A percentile compares a stretch with the other conserved stretches of the same genome.
Conservation (phyloP, 2,113 vertebrate genomes). For the Stegostoma tigrinum region DNA sequence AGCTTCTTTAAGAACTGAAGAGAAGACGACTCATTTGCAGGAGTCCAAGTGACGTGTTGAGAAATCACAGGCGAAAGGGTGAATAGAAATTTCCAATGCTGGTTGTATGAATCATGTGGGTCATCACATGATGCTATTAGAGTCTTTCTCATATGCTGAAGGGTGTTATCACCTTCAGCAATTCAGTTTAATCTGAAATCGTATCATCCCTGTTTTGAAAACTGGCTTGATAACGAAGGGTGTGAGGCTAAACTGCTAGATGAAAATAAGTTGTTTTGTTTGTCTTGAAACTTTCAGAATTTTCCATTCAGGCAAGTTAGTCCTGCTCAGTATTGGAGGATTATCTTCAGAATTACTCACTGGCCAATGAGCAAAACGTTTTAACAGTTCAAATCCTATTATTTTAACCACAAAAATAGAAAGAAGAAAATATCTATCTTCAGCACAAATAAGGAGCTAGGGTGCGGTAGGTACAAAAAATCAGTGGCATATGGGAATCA, state of each 20-base stretch:
- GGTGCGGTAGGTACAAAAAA: background rate
- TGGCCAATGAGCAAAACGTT: background rate
- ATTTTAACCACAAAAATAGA: background rate
- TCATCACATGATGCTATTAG: background rate
- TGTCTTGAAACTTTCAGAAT: background rate
- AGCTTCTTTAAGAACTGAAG: too few relatives aligned
- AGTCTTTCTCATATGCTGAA: background rate
- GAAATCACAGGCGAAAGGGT: background rate
- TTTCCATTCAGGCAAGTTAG: background rate
- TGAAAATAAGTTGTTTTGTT: background rate
- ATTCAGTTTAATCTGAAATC: too few relatives aligned
- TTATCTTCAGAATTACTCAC: background rate
- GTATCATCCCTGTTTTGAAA: too few relatives aligned
- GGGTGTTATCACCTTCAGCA: too few relatives aligned
- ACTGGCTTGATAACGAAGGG: too few relatives aligned
- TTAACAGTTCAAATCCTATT: background rate
- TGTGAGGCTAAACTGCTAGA: too few relatives aligned
- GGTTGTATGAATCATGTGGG: background rate
- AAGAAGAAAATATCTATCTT: background rate
- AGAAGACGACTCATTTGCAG: too few relatives aligned
- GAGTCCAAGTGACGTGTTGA: too few relatives aligned
- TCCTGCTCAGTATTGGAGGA: background rate
- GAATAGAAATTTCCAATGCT: slow-evolving; percentile 9
- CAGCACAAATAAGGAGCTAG: background rate
- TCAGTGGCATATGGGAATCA: background rate